Evolutionary conservation across 2,113 vertebrate genomes (phyloP).

Genomic region (Clarias gariepinus): DNA sequence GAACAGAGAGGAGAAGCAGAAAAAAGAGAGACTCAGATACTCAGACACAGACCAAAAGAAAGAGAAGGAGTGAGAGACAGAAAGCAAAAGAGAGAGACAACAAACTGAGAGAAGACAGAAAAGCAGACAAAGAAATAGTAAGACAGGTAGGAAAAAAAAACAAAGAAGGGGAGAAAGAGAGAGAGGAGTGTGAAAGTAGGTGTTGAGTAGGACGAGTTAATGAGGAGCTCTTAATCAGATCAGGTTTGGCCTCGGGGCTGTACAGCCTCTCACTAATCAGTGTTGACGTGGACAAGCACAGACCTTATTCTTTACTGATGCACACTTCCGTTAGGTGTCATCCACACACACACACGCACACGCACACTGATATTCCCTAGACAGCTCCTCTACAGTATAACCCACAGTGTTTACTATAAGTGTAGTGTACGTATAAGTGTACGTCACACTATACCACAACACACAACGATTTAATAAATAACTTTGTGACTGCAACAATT

Average conservation of each 20-base stretch:
- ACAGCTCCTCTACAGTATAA: not conserved
- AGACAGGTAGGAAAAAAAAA: not conserved
- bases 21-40: not conserved
- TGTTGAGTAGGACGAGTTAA: constrained; percentile 19
- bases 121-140: not conserved
- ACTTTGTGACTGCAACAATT: too few species aligned
- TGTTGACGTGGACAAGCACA: constrained; percentile 27
- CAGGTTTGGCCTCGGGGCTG: constrained; percentile 30
- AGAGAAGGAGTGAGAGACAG: not conserved
- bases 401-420: not conserved
- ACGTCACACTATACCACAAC: not conserved
- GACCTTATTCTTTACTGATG: constrained; percentile 20
- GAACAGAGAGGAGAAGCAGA: constrained; percentile 24
- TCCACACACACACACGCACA: not conserved
- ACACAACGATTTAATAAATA: not conserved
- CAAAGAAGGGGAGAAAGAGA: not conserved
- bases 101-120: too few species aligned
- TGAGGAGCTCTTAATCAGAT: constrained; percentile 42
- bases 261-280: constrained; percentile 14
- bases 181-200: constrained; percentile 26
- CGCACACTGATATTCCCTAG: not conserved
- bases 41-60: not conserved
- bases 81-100: fast-evolving
- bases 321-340: not conserved
- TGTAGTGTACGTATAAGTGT: not conserved